Evolutionary conservation across 2,113 vertebrate genomes (phyloP), one percentile per base, ranked within the genome.

Genomic region (Cacatua alba): DNA sequence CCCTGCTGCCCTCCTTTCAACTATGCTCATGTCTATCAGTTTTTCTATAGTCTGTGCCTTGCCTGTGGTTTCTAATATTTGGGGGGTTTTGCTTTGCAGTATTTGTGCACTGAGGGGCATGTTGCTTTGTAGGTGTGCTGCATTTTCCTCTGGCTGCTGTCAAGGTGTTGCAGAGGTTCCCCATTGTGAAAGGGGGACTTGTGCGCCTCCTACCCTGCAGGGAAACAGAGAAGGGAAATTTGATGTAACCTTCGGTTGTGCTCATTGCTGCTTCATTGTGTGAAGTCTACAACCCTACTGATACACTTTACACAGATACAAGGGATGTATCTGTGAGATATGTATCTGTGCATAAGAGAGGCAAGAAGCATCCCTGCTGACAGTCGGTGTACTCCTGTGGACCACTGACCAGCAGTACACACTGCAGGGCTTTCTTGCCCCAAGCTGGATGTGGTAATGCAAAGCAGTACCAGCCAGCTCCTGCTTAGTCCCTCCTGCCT

Each of bases 221-320:
- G 39, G 69, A 70, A 63, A 63, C 8, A 11, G 46, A 20, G 39
- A 46, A 71, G 35, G 26, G 39, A 35, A 55, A 49, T 60, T 15
- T 59, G 51, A 20, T 25, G 39, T 33, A 9, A 8, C 9, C 21
- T 29, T 70, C 37, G 26, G n/a, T 31, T 44, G 25, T 35, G 46
- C 49, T 59, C 26, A 4, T 91, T 85, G 76, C 81, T 41, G 23
- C 65, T 79, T 65, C 20, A 6, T 10, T 5, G 16, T 44, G 35
- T 57, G 70, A 84, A 5, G 29, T 28, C 13, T 39, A 5, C 7
- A 0, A 17, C 59, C 11, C 0, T 57, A 19, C 46, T 23, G 52
- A 7, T 46, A 9, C 0, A 48, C 13, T 44, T 21, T 44, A 14
- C n/a, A 0, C 11, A 24, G 25, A 2, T 7, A 1, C 2, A 17